A percentile compares a stretch with the other conserved stretches of the same genome.
Evolutionary conservation across 2,113 vertebrate genomes (phyloP).

Genomic region (Chloebia gouldiae): DNA sequence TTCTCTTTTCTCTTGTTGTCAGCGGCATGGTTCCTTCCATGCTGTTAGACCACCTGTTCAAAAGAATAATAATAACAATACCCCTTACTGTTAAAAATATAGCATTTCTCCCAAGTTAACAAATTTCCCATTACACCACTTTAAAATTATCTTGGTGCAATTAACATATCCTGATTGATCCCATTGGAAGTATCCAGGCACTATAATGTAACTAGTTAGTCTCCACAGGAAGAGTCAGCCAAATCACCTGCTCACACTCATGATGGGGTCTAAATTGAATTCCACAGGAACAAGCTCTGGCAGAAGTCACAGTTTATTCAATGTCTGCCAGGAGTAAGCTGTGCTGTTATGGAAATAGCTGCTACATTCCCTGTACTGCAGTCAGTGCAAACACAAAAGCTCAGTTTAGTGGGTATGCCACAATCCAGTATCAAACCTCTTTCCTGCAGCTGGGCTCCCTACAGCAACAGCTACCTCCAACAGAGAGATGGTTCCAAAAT

Average conservation of each 20-base stretch:
- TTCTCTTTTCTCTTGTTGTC: conserved; percentile 46
- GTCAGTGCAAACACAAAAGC: background rate
- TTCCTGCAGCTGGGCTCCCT: background rate
- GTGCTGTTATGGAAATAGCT: background rate
- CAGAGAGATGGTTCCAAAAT: background rate
- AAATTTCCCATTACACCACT: conserved; percentile 58
- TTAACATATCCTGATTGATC: conserved; percentile 65
- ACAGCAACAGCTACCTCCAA: background rate
- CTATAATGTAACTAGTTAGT: conserved; percentile 41
- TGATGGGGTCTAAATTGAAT: conserved; percentile 50
- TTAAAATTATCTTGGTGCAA: conserved; percentile 57
- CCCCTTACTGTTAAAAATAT: conserved; percentile 66
- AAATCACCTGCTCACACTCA: conserved; percentile 45
- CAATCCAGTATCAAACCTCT: background rate
- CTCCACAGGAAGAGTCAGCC: conserved; percentile 39
- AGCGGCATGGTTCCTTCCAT: conserved; percentile 31
- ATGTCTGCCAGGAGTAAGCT: conserved; percentile 9
- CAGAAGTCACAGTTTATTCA: conserved; percentile 13
- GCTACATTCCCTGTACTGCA: background rate
- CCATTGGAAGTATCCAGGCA: conserved; percentile 49
- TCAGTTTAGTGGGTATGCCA: background rate
- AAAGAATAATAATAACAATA: conserved; percentile 64
- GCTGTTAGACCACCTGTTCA: conserved; percentile 70
- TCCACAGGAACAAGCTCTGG: background rate
- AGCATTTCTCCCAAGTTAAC: conserved; percentile 62